phyloP scores from a whole-genome alignment of 2,797 vertebrate genomes.

The Gadopsis marmoratus region DNA sequence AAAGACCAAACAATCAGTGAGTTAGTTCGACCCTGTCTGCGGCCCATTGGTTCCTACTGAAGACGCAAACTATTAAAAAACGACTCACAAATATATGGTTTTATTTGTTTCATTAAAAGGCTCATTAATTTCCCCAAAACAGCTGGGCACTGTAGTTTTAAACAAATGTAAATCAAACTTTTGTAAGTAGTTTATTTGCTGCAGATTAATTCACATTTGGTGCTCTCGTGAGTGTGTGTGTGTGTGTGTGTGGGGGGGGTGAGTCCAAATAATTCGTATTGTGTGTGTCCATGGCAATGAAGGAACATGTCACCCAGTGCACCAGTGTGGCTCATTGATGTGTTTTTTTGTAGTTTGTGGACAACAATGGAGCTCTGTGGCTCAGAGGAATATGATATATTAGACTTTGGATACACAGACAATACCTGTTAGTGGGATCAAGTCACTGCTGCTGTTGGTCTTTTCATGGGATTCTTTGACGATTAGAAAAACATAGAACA shows the following conservation, averaged over 20 bases:
- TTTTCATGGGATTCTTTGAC: constrained; percentile 33
- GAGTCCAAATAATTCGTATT: not conserved
- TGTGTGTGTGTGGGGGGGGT: not conserved
- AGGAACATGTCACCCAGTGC: not conserved
- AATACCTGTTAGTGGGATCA: not conserved
- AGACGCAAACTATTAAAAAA: not conserved
- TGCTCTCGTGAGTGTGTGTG: not conserved
- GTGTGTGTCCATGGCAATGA: not conserved
- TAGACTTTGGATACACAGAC: not conserved
- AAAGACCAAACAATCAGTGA: not conserved
- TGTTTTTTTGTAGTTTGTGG: constrained; percentile 12
- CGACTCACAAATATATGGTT: not conserved
- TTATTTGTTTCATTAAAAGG: not conserved
- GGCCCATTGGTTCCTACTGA: too few relatives aligned
- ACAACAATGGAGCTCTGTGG: constrained; percentile 1
- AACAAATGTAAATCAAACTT: not conserved
- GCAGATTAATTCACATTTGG: not conserved
- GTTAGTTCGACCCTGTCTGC: not conserved
- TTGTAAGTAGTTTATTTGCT: not conserved
- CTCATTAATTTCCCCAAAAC: not conserved
- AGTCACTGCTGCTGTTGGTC: constrained; percentile 6
- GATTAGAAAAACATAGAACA: constrained; percentile 11
- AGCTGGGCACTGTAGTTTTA: not conserved
- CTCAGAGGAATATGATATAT: not conserved
- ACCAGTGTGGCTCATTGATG: not conserved